These are phyloP conservation scores for Coreoperca whiteheadi DNA, from an alignment of 2,113 vertebrate genomes.

Conservation along the genomic window DNA sequence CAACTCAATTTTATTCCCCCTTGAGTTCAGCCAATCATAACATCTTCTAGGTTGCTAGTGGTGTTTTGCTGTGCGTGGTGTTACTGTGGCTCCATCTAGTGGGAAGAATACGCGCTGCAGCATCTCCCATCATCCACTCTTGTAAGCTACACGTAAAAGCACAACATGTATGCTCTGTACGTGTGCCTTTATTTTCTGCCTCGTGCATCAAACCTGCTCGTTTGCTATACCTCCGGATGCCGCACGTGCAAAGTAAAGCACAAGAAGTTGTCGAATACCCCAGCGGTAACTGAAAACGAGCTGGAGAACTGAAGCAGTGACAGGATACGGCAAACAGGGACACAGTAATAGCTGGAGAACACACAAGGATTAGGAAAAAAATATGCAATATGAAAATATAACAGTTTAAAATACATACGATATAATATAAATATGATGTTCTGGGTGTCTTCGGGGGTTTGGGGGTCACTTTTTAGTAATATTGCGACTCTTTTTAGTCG, in stretches of 20 bases:
- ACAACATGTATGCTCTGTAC: background rate
- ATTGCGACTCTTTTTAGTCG: background rate
- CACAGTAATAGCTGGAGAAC: background rate
- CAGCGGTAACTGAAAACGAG: no score
- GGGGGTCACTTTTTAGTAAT: background rate
- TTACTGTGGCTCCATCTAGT: constrained; percentile 50
- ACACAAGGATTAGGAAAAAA: background rate
- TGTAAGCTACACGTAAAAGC: background rate
- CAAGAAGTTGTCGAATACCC: background rate
- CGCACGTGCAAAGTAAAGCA: background rate
- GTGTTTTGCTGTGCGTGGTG: no score
- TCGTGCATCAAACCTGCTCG: background rate
- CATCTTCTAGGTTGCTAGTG: background rate
- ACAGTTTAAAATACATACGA: background rate
- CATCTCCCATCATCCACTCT: background rate
- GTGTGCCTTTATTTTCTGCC: constrained; percentile 2
- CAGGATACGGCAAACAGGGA: background rate
- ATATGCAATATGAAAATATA: background rate
- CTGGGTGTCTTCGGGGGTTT: background rate
- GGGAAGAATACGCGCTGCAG: background rate
- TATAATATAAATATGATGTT: background rate
- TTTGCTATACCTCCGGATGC: background rate
- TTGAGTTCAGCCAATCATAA: background rate
- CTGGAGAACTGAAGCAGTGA: no score
- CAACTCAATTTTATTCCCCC: background rate